Conservation (phyloP, 2,797 vertebrate genomes). For the Trachops cirrhosus region DNA sequence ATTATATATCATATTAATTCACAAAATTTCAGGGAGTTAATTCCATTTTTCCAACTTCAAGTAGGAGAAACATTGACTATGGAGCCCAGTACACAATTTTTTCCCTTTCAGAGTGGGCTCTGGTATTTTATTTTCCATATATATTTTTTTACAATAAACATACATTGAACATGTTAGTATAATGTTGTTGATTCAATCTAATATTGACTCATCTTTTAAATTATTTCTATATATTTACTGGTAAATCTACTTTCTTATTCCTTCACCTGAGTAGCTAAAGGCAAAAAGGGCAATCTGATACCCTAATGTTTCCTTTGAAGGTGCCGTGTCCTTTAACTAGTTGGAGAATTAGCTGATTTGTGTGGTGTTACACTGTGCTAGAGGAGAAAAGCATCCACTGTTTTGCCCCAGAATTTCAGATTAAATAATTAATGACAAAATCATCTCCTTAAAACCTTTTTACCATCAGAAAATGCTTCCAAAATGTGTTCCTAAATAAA, state of each 20-base stretch:
- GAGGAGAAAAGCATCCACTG: background rate
- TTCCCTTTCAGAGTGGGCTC: background rate
- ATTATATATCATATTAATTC: background rate
- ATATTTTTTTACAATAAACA: background rate
- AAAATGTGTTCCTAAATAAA: constrained; percentile 48
- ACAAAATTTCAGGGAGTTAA: background rate
- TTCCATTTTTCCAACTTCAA: background rate
- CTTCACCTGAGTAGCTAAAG: background rate
- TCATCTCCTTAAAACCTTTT: constrained; percentile 5
- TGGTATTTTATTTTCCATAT: background rate
- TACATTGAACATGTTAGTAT: background rate
- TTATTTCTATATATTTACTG: background rate
- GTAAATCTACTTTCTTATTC: background rate
- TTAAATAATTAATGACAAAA: background rate
- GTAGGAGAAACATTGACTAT: background rate
- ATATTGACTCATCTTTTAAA: background rate
- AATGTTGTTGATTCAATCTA: background rate
- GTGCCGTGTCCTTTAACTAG: background rate
- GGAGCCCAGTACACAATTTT: background rate
- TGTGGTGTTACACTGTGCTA: background rate
- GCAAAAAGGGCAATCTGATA: background rate
- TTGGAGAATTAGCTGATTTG: background rate
- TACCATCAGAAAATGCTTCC: constrained; percentile 23
- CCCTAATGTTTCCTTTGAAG: background rate
- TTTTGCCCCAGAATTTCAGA: background rate